These are phyloP conservation scores for Perdita meconis DNA, from an alignment of 2,888 invertebrate genomes.

Conservation along the genomic window DNA sequence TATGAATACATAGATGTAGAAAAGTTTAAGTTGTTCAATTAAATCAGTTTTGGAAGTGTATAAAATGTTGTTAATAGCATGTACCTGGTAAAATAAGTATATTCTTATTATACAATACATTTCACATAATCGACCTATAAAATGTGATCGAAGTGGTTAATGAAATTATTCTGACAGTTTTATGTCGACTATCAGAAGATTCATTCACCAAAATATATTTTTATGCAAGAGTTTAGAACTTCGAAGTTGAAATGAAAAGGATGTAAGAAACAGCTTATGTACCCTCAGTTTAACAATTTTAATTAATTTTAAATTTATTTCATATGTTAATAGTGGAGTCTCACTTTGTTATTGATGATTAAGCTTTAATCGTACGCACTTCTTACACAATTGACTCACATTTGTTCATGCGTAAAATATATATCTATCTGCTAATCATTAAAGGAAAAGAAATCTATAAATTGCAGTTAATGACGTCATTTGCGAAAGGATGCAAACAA, in stretches of 20 bases:
- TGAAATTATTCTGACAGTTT: not conserved
- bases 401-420: not conserved
- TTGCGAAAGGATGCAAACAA: too few species aligned
- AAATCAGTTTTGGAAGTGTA: too few species aligned
- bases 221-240: not conserved
- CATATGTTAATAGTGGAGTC: not conserved
- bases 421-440: not conserved
- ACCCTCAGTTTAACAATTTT: too few species aligned
- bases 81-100: conserved; percentile 13
- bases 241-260: not conserved
- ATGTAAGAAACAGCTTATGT: too few species aligned
- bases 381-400: conserved; percentile 14
- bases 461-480: too few species aligned
- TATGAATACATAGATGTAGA: too few species aligned
- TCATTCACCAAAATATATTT: conserved; percentile 6
- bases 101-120: conserved; percentile 8
- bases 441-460: too few species aligned
- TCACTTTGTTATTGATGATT: too few species aligned
- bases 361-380: conserved; percentile 23
- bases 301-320: conserved; percentile 5
- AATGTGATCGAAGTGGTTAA: not conserved
- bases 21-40: too few species aligned
- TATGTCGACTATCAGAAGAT: not conserved
- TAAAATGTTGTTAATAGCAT: conserved; percentile 19
- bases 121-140: not conserved